phyloP scores from a whole-genome alignment of 2,888 invertebrate species.

The Globia sparganii region DNA sequence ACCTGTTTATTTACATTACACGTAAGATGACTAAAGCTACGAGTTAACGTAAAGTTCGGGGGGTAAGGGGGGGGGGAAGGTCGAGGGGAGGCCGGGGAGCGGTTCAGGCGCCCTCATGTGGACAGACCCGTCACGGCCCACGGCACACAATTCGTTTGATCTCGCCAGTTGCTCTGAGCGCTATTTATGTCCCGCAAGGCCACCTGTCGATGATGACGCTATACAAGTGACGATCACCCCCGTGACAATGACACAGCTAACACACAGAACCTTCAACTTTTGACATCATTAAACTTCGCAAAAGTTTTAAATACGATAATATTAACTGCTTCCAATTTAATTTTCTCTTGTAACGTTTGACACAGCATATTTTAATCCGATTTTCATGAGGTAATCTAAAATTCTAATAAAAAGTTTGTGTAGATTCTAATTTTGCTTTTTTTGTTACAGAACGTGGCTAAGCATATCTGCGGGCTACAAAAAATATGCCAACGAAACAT shows the following conservation, averaged over 20 bases:
- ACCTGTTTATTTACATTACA: constrained; percentile 66
- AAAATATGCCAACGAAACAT: constrained; percentile 84
- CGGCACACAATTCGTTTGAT: constrained; percentile 89
- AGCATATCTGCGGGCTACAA: constrained; percentile 70
- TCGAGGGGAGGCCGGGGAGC: constrained; percentile 65
- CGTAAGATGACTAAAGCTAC: constrained; percentile 62
- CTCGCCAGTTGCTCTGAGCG: constrained; percentile 84
- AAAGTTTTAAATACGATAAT: constrained; percentile 25
- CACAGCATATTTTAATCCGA: constrained; percentile 17
- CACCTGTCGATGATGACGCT: constrained; percentile 78
- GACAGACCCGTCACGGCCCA: constrained; percentile 86
- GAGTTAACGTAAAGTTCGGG: constrained; percentile 69
- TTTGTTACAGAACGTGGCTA: constrained; percentile 83
- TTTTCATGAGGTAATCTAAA: constrained; percentile 17
- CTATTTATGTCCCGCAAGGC: constrained; percentile 88
- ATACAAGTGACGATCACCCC: constrained; percentile 66
- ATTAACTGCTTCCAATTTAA: constrained; percentile 43
- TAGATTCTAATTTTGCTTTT: constrained; percentile 60
- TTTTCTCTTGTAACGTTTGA: constrained; percentile 41
- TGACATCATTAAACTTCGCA: constrained; percentile 15
- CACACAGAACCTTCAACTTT: constrained; percentile 41
- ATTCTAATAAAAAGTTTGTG: constrained; percentile 28
- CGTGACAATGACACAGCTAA: constrained; percentile 71
- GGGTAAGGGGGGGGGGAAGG: constrained; percentile 59
- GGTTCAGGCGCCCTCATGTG: constrained; percentile 85